Evolutionary conservation across 23 tunicate genomes (phyloP).

Genomic region (Corella eumyota): DNA sequence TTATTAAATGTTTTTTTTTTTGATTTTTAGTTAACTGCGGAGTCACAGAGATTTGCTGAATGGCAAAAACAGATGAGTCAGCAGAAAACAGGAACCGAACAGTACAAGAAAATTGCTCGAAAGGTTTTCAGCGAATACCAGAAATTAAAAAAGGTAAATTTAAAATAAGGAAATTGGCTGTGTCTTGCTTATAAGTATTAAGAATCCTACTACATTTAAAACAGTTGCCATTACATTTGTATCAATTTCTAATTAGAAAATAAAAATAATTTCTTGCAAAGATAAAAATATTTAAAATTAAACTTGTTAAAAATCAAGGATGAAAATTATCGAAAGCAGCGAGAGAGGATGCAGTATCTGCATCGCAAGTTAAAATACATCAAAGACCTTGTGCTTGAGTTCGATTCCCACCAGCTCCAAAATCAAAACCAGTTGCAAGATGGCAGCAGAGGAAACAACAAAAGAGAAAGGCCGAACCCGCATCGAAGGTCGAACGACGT

Average conservation of each 20-base stretch:
- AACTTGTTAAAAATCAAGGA: conserved; percentile 21
- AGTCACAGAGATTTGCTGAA: conserved; percentile 41
- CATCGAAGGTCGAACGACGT: conserved; percentile 10
- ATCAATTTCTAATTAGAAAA: no score
- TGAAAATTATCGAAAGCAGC: conserved; percentile 25
- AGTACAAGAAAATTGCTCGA: conserved; percentile 34
- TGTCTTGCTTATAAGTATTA: no score
- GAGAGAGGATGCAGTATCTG: conserved; percentile 48
- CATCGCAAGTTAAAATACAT: conserved; percentile 82
- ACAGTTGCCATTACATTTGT: no score
- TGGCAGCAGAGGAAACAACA: background rate
- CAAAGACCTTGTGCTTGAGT: conserved; percentile 60
- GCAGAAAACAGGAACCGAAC: conserved; percentile 49
- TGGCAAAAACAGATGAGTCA: conserved; percentile 26
- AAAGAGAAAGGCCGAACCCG: background rate
- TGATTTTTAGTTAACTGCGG: conserved; percentile 30
- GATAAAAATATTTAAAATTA: no score
- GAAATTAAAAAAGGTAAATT: conserved; percentile 42
- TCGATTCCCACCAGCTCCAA: conserved; percentile 30
- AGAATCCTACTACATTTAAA: no score
- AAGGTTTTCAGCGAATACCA: conserved; percentile 53
- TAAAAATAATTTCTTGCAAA: no score
- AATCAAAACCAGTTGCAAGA: background rate
- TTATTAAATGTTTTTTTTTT: background rate
- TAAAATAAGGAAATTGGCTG: no score